A percentile compares a stretch with the other conserved stretches of the same genome.
Conservation (phyloP, 2,888 invertebrate species). For the Chalcosyrphus nemorum region DNA sequence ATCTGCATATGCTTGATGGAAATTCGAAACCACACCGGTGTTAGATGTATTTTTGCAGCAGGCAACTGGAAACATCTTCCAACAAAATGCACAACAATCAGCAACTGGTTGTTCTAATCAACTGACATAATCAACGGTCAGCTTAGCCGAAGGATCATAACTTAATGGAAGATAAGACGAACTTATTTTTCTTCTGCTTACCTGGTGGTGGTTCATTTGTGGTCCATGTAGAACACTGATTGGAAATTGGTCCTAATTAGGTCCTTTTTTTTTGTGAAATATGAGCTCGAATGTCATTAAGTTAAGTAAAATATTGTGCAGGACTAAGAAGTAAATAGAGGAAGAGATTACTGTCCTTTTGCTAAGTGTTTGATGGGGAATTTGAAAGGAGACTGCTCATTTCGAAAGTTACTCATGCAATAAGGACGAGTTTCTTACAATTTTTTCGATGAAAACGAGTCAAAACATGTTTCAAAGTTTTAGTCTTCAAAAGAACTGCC, state of each 20-base stretch:
- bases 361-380: too few relatives aligned
- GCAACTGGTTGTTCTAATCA: constrained; percentile 43
- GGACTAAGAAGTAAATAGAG: not conserved
- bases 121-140: constrained; percentile 65
- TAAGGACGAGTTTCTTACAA: too few relatives aligned
- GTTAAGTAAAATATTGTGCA: constrained; percentile 20
- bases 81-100: constrained; percentile 42
- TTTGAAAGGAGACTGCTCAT: too few relatives aligned
- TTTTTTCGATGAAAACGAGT: too few relatives aligned
- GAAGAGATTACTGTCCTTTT: constrained; percentile 17
- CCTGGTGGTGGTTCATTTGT: constrained; percentile 24
- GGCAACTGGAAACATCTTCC: constrained; percentile 9
- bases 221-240: constrained; percentile 18
- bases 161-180: constrained; percentile 64
- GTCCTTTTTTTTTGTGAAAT: constrained; percentile 48
- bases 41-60: not conserved
- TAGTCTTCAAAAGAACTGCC: not conserved
- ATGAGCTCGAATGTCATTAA: constrained; percentile 34
- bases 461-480: too few relatives aligned
- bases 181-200: not conserved
- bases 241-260: constrained; percentile 47
- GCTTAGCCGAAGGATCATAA: constrained; percentile 62
- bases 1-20: constrained; percentile 39
- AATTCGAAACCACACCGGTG: constrained; percentile 35
- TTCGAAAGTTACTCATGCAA: too few relatives aligned